These are phyloP conservation scores for Cheilosia impressa DNA, from an alignment of 2,888 invertebrate species.

Conservation along the genomic window DNA sequence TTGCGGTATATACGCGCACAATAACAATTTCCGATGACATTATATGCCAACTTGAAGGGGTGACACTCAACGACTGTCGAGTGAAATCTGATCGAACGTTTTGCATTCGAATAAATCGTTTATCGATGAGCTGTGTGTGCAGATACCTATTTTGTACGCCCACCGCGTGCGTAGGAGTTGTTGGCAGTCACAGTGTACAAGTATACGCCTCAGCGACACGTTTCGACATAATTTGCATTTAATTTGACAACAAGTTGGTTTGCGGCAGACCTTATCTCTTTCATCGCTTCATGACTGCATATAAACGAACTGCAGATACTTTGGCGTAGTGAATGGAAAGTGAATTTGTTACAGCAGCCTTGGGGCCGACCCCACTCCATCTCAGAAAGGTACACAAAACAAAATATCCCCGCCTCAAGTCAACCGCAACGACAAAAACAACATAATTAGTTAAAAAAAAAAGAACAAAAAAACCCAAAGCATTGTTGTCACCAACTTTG, in stretches of 20 bases:
- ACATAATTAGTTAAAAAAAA: conserved; percentile 56
- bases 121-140: conserved; percentile 46
- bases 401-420: conserved; percentile 18
- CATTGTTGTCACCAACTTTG: not conserved
- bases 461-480: conserved; percentile 7
- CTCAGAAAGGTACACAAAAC: not conserved
- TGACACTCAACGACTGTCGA: conserved; percentile 21
- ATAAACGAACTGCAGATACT: conserved; percentile 40
- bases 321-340: conserved; percentile 30
- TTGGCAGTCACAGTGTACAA: conserved; percentile 28
- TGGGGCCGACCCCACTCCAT: not conserved
- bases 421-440: conserved; percentile 48
- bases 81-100: conserved; percentile 59
- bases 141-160: conserved; percentile 59
- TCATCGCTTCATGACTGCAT: conserved; percentile 46
- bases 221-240: conserved; percentile 79
- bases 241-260: conserved; percentile 78
- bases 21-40: conserved; percentile 16
- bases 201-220: conserved; percentile 40
- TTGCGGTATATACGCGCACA: conserved; percentile 7
- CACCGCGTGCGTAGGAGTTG: conserved; percentile 48
- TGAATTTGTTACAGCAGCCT: conserved; percentile 20
- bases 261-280: conserved; percentile 13
- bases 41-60: not conserved
- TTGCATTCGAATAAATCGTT: conserved; percentile 60